Evolutionary conservation across 1,140 invertebrate genomes (phyloP).

Genomic region (Babylonia areolata): DNA sequence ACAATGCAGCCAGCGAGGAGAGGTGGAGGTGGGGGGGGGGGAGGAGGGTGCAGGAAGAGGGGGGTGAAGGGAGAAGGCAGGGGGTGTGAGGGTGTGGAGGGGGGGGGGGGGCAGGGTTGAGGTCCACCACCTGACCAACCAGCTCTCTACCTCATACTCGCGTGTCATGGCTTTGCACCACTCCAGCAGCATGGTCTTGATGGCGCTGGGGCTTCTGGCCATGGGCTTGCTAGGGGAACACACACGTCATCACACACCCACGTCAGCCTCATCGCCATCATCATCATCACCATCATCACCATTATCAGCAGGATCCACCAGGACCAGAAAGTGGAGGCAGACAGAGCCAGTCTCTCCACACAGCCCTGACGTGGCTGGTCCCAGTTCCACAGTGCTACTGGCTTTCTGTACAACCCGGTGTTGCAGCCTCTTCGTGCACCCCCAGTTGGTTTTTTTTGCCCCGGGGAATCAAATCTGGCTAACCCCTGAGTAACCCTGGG

Average conservation of each 20-base stretch:
- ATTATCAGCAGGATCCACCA: too few species aligned
- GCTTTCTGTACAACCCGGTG: too few species aligned
- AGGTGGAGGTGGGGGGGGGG: neutral
- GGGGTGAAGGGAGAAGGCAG: neutral
- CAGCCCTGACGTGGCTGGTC: too few species aligned
- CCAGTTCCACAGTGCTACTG: too few species aligned
- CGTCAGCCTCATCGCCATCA: neutral
- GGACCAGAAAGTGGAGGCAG: too few species aligned
- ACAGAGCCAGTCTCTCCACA: too few species aligned
- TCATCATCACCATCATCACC: neutral
- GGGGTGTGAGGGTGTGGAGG: neutral
- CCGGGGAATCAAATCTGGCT: too few species aligned
- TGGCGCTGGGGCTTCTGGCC: constrained; percentile 87
- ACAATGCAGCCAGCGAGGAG: neutral
- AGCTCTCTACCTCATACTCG: constrained; percentile 85
- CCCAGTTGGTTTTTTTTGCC: too few species aligned
- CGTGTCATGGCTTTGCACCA: constrained; percentile 97
- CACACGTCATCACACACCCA: neutral
- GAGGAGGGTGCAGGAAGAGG: neutral
- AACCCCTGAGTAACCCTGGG: too few species aligned
- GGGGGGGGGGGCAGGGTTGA: neutral
- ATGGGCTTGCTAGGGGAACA: constrained; percentile 38
- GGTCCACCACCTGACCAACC: neutral
- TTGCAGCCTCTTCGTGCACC: too few species aligned
- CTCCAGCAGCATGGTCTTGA: constrained; percentile 95